These are phyloP conservation scores for Pandemis cinnamomeana DNA, from an alignment of 2,888 invertebrate species.

Conservation along the genomic window DNA sequence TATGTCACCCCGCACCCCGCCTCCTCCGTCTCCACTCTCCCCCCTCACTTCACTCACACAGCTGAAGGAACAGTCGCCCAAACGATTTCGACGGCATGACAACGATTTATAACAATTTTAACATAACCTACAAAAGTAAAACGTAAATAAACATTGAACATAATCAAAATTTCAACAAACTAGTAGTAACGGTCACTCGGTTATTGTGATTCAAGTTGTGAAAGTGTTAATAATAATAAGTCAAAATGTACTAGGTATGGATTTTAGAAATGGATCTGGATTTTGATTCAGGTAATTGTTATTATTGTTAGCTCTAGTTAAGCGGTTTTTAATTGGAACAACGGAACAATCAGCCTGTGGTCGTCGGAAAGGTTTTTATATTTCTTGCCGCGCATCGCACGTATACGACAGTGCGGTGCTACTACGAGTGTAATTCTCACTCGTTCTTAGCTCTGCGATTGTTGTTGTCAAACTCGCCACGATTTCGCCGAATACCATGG, in stretches of 20 bases:
- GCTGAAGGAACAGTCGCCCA: not conserved
- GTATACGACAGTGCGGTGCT: not conserved
- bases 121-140: conserved; percentile 23
- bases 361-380: not conserved
- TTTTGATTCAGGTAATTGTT: conserved; percentile 19
- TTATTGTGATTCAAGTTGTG: conserved; percentile 12
- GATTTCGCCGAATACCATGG: not conserved
- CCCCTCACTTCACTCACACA: conserved; percentile 15
- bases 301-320: not conserved
- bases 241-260: conserved; percentile 21
- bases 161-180: not conserved
- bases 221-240: not conserved
- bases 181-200: conserved; percentile 1
- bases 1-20: not conserved
- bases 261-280: conserved; percentile 32
- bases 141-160: conserved; percentile 8
- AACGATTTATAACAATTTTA: not conserved
- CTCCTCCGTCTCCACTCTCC: not conserved
- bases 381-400: not conserved
- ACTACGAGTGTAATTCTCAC: conserved; percentile 20
- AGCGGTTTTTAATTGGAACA: not conserved
- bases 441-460: conserved; percentile 4
- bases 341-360: not conserved
- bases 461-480: not conserved
- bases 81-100: conserved; percentile 21